These are phyloP conservation scores for Ranitomeya variabilis DNA, from an alignment of 2,113 vertebrate species.

Conservation along the genomic window DNA sequence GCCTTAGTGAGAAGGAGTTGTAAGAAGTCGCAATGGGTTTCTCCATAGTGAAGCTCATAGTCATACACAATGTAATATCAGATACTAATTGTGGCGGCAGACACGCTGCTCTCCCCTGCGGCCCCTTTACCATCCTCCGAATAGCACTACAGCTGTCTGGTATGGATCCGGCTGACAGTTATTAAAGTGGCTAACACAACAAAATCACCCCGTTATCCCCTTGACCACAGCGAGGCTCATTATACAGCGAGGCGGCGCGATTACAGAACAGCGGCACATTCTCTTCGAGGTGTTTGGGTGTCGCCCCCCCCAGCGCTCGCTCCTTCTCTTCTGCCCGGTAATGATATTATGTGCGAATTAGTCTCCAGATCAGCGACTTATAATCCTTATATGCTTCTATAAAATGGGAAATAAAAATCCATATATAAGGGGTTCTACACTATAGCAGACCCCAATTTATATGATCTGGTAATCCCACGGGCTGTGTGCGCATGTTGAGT, in stretches of 20 bases:
- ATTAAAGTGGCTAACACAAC: slow-evolving; percentile 24
- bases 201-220: slow-evolving; percentile 13
- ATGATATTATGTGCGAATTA: neutral
- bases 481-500: too few species aligned
- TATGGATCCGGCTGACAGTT: slow-evolving; percentile 7
- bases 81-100: slow-evolving; percentile 17
- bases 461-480: too few species aligned
- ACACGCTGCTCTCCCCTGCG: neutral
- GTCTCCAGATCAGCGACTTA: slow-evolving; percentile 2
- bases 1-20: neutral
- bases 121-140: neutral
- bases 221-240: neutral
- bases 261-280: neutral
- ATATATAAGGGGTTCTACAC: neutral
- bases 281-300: neutral
- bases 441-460: too few species aligned
- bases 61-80: slow-evolving; percentile 24
- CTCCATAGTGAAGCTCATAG: neutral
- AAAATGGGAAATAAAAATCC: neutral
- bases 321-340: neutral
- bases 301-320: neutral
- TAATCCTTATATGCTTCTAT: neutral
- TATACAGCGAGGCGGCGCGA: neutral
- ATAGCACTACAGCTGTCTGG: neutral
- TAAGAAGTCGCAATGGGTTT: slow-evolving; percentile 3